Percentiles rank a stretch among this genome's conserved stretches.
These are phyloP conservation scores for Hyposoter didymator DNA, from an alignment of 2,888 invertebrate species.

Conservation along the genomic window DNA sequence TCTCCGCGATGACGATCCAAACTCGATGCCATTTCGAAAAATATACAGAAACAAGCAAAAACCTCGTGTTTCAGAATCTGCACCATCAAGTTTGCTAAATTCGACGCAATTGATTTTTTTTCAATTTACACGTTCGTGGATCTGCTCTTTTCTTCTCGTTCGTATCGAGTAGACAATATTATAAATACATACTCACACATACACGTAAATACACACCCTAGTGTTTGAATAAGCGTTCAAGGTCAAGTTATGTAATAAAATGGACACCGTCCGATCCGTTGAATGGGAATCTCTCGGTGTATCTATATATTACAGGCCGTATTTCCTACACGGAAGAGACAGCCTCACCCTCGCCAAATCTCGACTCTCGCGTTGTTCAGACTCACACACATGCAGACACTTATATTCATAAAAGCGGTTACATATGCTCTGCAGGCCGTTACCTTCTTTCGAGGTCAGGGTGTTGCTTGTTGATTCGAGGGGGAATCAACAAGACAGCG, in stretches of 20 bases:
- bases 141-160: background rate
- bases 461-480: conserved; percentile 34
- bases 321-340: conserved; percentile 41
- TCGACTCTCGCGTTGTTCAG: conserved; percentile 18
- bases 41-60: background rate
- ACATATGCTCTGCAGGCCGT: conserved; percentile 3
- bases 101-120: background rate
- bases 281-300: conserved; percentile 39
- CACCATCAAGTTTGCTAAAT: background rate
- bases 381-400: background rate
- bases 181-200: background rate
- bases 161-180: conserved; percentile 5
- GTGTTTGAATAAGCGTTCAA: conserved; percentile 62
- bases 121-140: background rate
- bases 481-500: conserved; percentile 9
- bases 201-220: conserved; percentile 9
- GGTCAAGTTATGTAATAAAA: conserved; percentile 58
- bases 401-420: too few species aligned
- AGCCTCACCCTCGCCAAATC: conserved; percentile 47
- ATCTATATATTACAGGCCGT: background rate
- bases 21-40: too few species aligned
- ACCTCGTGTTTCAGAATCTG: background rate
- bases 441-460: conserved; percentile 44
- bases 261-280: conserved; percentile 40
- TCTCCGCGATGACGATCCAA: too few species aligned